Evolutionary conservation across 2,888 invertebrate genomes (phyloP), one percentile per base, ranked within the genome.

Genomic region (Agrochola litura): DNA sequence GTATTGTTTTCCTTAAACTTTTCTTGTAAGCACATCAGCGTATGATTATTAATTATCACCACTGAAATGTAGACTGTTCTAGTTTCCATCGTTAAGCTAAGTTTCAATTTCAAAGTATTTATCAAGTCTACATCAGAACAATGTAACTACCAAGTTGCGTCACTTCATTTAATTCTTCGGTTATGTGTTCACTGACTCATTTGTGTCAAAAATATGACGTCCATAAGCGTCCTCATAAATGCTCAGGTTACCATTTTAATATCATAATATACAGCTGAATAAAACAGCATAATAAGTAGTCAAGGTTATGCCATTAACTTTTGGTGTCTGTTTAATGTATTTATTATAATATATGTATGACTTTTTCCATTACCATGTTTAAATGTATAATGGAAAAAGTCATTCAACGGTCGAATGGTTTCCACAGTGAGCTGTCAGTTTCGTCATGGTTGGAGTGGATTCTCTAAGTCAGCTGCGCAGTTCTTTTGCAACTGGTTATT

Each of bases 371-470:
- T 81, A 69, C 41, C n/a, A 49, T 60, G 25, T 63, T 46, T 75
- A n/a, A 68, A 69, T 78, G 41, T 73, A 46, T 76, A 63, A 56
- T 56, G 63, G 43, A 78, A 75, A 79, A 78, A 81, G 64, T 65
- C 25, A 58, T 81, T n/a, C 25, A 56, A 73, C 63, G 77, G 58
- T 54, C 60, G 52, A 71, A 58, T 65, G 37, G 64, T 77, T 85
- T 73, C n/a, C 37, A 73, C 72, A 77, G 64, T 67, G 74, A 67
- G 84, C 61, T 77, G 79, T 79, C 56, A 67, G 60, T 70, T 77
- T 84, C 65, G 83, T 82, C 78, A 82, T 67, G 65, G 58, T 60
- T 63, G 46, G 41, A 64, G 65, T 60, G 52, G 41, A 54, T 71
- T 70, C n/a, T 73, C 58, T 14, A 54, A 70, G 43, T 64, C 46